These are phyloP conservation scores for Miltochrista miniata DNA, from an alignment of 2,888 invertebrate genomes.

Conservation along the genomic window DNA sequence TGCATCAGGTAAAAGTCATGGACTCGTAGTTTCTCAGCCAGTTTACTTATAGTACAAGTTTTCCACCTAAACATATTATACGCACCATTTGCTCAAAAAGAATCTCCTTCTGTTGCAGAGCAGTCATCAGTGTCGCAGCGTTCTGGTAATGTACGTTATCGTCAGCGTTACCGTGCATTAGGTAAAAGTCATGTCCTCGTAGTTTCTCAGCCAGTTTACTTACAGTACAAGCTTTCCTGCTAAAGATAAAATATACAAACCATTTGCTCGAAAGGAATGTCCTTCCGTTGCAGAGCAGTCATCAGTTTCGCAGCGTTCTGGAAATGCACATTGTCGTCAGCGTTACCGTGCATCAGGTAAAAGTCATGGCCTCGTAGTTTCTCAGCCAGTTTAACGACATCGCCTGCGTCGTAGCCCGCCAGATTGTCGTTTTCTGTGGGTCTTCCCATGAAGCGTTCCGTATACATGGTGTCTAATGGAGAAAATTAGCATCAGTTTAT, in stretches of 20 bases:
- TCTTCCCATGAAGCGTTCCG: constrained; percentile 96
- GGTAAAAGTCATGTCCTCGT: constrained; percentile 82
- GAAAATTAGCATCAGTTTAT: too few species aligned
- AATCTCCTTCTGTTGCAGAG: constrained; percentile 88
- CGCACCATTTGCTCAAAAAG: constrained; percentile 92
- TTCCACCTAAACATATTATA: too few species aligned
- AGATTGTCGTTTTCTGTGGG: constrained; percentile 89
- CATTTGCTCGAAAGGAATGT: constrained; percentile 93
- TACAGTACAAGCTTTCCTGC: too few species aligned
- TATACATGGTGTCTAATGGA: constrained; percentile 94
- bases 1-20: constrained; percentile 93
- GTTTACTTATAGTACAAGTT: too few species aligned
- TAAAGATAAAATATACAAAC: constrained; percentile 76
- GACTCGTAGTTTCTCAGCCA: constrained; percentile 86
- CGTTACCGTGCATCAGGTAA: constrained; percentile 95
- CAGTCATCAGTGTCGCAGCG: constrained; percentile 90
- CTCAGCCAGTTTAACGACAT: constrained; percentile 86
- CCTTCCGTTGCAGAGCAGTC: constrained; percentile 87
- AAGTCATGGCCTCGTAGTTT: constrained; percentile 89
- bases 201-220: constrained; percentile 13
- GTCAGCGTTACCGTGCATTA: constrained; percentile 96
- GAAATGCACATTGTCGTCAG: constrained; percentile 96
- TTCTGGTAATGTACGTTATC: constrained; percentile 96
- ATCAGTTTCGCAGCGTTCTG: constrained; percentile 92
- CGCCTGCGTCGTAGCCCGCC: constrained; percentile 88